Evolutionary conservation across 1,140 invertebrate genomes (phyloP).

Genomic region (Hetaerina americana): DNA sequence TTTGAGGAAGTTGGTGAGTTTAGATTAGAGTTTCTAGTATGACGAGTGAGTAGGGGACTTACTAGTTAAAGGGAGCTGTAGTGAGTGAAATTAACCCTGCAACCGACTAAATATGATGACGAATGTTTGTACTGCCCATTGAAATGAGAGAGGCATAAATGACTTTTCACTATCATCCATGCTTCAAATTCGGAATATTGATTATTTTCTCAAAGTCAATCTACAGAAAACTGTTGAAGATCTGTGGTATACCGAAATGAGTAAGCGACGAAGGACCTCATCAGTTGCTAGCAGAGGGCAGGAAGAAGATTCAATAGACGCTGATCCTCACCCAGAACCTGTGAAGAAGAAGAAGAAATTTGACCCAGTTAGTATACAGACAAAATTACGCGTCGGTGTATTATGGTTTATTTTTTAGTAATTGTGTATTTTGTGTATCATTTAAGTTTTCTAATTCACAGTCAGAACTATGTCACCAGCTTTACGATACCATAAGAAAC

Average conservation of each 20-base stretch:
- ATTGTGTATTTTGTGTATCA: background rate
- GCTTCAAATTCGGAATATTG: background rate
- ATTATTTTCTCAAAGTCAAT: background rate
- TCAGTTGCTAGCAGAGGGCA: slow-evolving; percentile 52
- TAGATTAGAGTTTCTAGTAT: background rate
- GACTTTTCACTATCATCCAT: background rate
- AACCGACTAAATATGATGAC: background rate
- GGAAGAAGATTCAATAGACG: slow-evolving; percentile 38
- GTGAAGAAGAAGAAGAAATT: slow-evolving; percentile 35
- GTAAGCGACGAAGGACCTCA: slow-evolving; percentile 50
- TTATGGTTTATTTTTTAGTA: background rate
- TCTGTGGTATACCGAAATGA: slow-evolving; percentile 30
- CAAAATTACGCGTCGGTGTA: no score
- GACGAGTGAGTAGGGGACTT: background rate
- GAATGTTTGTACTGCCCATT: background rate
- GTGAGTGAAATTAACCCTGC: background rate
- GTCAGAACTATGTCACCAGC: slow-evolving; percentile 77
- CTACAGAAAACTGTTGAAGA: background rate
- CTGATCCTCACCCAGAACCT: slow-evolving; percentile 29
- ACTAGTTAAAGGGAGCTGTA: background rate
- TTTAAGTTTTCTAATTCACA: slow-evolving; percentile 28
- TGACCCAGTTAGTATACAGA: slow-evolving; percentile 34
- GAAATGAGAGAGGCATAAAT: background rate
- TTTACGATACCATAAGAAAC: slow-evolving; percentile 83
- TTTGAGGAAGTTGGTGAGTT: background rate